These are phyloP conservation scores for Theonella swinhoei DNA, from an alignment of 37 sponge, comb jelly and placozoan species.

Conservation along the genomic window DNA sequence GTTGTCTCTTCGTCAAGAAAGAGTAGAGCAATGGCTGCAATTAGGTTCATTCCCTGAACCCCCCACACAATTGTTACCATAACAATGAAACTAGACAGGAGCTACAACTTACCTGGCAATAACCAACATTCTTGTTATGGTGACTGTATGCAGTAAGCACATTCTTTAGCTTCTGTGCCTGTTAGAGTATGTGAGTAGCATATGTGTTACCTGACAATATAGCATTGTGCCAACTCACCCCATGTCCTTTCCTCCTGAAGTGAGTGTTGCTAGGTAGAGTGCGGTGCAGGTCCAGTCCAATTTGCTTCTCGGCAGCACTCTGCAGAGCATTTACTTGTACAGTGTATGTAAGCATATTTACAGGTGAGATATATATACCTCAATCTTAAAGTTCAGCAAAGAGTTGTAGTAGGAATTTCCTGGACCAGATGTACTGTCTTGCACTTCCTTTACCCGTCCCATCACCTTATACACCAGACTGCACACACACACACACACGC, in stretches of 20 bases:
- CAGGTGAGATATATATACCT: no score
- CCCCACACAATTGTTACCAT: not conserved
- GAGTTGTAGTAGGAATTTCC: constrained; percentile 55
- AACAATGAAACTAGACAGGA: not conserved
- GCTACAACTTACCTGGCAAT: constrained; percentile 58
- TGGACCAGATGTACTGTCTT: constrained; percentile 10
- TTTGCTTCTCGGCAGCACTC: constrained; percentile 38
- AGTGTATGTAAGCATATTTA: not conserved
- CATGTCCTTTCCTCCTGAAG: constrained; percentile 53
- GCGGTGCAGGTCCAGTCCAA: constrained; percentile 55
- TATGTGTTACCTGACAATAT: no score
- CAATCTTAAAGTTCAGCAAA: not conserved
- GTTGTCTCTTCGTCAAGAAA: constrained; percentile 76
- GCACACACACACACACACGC: not conserved
- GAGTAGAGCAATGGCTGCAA: constrained; percentile 74
- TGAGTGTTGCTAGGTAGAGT: constrained; percentile 60
- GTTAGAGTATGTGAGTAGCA: no score
- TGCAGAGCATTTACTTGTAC: not conserved
- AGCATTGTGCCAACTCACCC: no score
- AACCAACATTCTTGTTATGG: constrained; percentile 65
- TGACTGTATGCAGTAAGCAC: constrained; percentile 49
- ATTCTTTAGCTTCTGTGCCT: constrained; percentile 50
- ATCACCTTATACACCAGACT: constrained; percentile 31
- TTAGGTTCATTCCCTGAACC: constrained; percentile 83
- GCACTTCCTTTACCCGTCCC: constrained; percentile 33